Evolutionary conservation across 2,113 vertebrate genomes (phyloP).

Genomic region (Dinomys branickii): DNA sequence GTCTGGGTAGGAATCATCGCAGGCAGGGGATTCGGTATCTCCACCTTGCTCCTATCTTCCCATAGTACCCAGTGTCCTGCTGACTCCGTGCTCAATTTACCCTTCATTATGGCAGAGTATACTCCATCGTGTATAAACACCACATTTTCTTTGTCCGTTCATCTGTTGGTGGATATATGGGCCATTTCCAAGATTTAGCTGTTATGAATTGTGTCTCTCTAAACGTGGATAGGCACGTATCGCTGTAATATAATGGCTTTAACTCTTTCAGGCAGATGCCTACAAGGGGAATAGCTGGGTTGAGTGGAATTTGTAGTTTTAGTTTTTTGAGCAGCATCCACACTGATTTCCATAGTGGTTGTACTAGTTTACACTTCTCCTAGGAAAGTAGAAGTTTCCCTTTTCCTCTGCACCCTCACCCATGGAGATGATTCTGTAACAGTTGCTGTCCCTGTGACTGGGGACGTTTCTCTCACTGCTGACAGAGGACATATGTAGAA

Average conservation of each 20-base stretch:
- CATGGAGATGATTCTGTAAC: neutral
- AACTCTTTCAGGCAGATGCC: neutral
- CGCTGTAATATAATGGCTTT: neutral
- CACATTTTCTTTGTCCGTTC: neutral
- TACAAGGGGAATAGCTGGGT: neutral
- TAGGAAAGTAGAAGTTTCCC: neutral
- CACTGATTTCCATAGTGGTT: neutral
- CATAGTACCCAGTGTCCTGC: neutral
- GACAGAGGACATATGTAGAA: neutral
- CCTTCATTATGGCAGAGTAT: neutral
- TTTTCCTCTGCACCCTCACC: neutral
- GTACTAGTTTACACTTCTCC: neutral
- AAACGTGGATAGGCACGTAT: neutral
- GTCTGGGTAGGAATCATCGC: rapidly evolving
- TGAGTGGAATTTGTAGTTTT: neutral
- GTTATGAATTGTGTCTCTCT: neutral
- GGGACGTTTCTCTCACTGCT: neutral
- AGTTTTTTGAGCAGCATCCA: neutral
- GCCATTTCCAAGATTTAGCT: neutral
- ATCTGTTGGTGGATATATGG: neutral
- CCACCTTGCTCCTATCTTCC: neutral
- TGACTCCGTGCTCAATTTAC: neutral
- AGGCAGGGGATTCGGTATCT: neutral
- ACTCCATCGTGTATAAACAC: neutral
- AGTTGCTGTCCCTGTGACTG: neutral